A percentile compares a stretch with the other conserved stretches of the same genome.
Conservation (phyloP, 1,140 invertebrate species). For the Yoshiicerus persimilis region DNA sequence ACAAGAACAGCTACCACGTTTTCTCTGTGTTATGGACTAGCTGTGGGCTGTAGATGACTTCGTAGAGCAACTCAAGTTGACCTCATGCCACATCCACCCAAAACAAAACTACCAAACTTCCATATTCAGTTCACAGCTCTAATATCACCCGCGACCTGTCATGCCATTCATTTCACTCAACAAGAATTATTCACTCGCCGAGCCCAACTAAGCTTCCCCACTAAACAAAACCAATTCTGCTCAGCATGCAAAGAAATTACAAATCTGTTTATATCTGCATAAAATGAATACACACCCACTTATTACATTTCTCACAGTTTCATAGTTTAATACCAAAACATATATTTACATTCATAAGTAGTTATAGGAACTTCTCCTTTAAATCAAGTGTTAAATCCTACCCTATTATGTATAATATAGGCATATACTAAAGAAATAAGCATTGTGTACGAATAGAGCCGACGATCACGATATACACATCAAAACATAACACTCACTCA, state of each 20-base stretch:
- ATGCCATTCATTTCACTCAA: neutral
- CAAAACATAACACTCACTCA: too few species aligned
- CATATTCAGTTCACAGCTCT: neutral
- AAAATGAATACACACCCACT: conserved; percentile 5
- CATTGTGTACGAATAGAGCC: too few species aligned
- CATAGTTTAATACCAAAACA: neutral
- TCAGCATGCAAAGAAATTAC: conserved; percentile 1
- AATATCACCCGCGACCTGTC: neutral
- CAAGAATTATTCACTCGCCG: neutral
- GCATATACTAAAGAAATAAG: too few species aligned
- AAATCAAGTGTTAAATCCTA: neutral
- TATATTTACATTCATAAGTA: neutral
- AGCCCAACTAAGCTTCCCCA: neutral
- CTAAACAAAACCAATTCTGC: neutral
- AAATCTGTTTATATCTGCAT: neutral
- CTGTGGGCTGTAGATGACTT: neutral
- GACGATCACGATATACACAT: too few species aligned
- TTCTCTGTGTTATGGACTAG: neutral
- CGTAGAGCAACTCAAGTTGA: neutral
- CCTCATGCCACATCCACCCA: neutral
- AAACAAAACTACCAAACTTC: neutral
- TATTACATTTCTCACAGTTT: neutral
- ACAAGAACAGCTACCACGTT: neutral
- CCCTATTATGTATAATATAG: too few species aligned
- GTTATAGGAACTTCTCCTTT: neutral